Base-by-base conservation (phyloP, 2,888 invertebrate species). In the Clusia tigrina region DNA sequence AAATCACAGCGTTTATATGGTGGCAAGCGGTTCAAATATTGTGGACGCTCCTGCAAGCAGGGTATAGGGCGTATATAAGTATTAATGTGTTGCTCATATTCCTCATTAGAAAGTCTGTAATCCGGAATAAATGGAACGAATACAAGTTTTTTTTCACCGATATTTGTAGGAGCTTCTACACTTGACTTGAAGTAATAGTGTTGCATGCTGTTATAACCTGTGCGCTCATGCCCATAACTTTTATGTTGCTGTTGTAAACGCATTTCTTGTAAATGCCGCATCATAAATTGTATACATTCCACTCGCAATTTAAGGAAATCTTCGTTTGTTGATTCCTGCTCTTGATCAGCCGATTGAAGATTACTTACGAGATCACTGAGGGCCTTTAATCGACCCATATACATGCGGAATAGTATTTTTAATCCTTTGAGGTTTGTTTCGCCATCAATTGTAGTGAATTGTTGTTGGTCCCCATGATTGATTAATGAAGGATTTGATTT, bases 321-420 rank as follows among this genome's bases (percentile, higher is more conserved):
- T 32, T 78, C 79, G 22, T 74, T 73, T 25, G 74, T 70, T 2
- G 74, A 62, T 55, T 78, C 73, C 52, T 78, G 79, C 23, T 78
- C 78, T 15, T 78, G 59, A 54, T 80, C 79, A 3, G 77, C 78
- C 10, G 79, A 77, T 37, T 79, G 78, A 2, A 78, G 64, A 51
- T 80, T 80, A 0, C 72, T 75, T n/a, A 77, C 77, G 22, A 78
- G 72, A 70, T 80, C 80, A 67, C 80, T 79, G 6, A 81, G 69
- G 0, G 77, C 74, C 63, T 83, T 84, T 1, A 87, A 69, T 65
- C 86, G 85, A 0, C 86, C 86, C 70, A 89, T 80, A 70, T 89
- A 89, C 60, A 89, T 88, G 55, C 89, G 84, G 22, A 89, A 88
- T 18, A 89, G 77, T 55, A 89, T 84, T 72, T 88, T 89, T 59